Percentiles rank a stretch among this genome's conserved stretches.
These are phyloP conservation scores for Aurelia sp. DNA, from an alignment of 30 jellyfish, hydroid and myxozoan genomes.

Conservation along the genomic window DNA sequence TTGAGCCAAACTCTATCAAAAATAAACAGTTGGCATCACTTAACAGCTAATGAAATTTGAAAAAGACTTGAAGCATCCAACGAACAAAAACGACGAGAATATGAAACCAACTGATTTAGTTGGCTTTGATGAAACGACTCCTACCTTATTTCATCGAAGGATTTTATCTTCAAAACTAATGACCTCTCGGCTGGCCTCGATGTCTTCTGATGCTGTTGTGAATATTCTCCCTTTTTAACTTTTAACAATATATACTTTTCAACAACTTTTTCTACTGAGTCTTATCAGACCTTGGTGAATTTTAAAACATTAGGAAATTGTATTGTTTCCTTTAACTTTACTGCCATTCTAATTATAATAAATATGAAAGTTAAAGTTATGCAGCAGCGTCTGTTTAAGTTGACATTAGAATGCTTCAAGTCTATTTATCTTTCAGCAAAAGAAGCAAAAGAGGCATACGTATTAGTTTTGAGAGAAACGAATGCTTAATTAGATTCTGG, in stretches of 20 bases:
- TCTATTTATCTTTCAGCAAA: constrained; percentile 36
- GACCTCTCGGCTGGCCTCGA: constrained; percentile 28
- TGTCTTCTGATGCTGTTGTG: constrained; percentile 1
- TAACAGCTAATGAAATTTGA: constrained; percentile 41
- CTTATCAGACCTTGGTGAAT: too few species aligned
- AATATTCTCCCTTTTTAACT: constrained; percentile 5
- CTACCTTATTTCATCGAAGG: constrained; percentile 65
- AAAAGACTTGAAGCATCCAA: constrained; percentile 83
- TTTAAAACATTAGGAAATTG: neutral
- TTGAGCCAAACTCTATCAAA: too few species aligned
- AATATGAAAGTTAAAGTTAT: neutral
- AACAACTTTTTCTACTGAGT: too few species aligned
- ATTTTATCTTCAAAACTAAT: constrained; percentile 19
- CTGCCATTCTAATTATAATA: neutral
- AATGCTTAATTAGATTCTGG: too few species aligned
- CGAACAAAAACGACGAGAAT: constrained; percentile 52
- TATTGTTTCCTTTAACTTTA: neutral
- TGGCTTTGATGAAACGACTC: constrained; percentile 34
- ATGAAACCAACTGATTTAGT: constrained; percentile 38
- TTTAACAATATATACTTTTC: too few species aligned
- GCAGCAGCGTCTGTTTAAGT: constrained; percentile 37
- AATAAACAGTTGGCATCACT: too few species aligned
- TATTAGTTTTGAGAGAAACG: too few species aligned
- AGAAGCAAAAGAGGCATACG: too few species aligned
- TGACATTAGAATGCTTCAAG: constrained; percentile 81